Evolutionary conservation across 1,140 invertebrate genomes (phyloP).

Genomic region (Augochlora pura): DNA sequence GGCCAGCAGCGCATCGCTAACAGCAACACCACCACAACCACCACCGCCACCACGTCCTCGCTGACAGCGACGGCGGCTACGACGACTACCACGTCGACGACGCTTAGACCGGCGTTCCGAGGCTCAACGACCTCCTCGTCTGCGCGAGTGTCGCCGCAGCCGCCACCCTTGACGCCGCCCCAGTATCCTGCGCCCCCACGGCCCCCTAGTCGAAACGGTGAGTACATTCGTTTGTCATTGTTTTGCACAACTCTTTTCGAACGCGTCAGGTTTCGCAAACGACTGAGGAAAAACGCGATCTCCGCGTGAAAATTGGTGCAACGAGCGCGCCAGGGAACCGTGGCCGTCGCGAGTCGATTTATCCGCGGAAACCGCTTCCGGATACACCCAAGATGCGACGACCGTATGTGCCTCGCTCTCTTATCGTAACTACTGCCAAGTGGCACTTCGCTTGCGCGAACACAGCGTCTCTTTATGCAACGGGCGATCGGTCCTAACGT

Average conservation of each 20-base stretch:
- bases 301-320: too few species aligned
- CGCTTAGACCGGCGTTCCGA: constrained; percentile 47
- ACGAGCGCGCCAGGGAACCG: too few species aligned
- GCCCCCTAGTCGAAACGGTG: constrained; percentile 79
- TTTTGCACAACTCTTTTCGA: too few species aligned
- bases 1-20: constrained; percentile 47
- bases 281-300: too few species aligned
- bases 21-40: constrained; percentile 24
- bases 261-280: too few species aligned
- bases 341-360: not conserved
- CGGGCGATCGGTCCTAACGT: not conserved
- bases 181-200: constrained; percentile 78
- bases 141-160: constrained; percentile 61
- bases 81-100: constrained; percentile 50
- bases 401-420: not conserved
- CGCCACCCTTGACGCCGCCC: constrained; percentile 75
- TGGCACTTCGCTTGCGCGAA: not conserved
- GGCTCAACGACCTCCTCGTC: constrained; percentile 58
- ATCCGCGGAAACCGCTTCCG: not conserved
- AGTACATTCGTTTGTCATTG: constrained; percentile 43
- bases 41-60: constrained; percentile 48
- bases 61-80: constrained; percentile 41
- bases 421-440: not conserved
- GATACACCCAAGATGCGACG: not conserved
- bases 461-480: not conserved